Conservation (phyloP, 2,797 vertebrate genomes). For the Perodicticus potto region DNA sequence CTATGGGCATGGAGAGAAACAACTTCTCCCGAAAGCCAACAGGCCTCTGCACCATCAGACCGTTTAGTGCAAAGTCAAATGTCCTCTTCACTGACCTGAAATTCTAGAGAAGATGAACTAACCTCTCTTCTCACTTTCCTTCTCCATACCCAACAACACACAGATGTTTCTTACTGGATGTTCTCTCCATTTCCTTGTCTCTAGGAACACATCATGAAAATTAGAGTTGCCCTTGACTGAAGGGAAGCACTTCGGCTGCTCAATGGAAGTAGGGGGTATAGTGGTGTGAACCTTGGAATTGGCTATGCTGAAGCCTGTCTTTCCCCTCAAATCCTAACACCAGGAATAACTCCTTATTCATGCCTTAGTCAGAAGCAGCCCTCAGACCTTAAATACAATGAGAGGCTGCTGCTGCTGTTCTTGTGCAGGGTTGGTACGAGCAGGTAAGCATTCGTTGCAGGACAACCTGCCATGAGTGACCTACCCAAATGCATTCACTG, state of each 20-base stretch:
- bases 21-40: background rate
- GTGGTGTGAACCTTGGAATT: background rate
- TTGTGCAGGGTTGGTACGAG: background rate
- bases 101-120: background rate
- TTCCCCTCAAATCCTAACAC: background rate
- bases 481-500: background rate
- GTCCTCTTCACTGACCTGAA: background rate
- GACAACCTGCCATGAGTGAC: background rate
- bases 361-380: background rate
- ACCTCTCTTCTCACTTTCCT: background rate
- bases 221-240: background rate
- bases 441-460: background rate
- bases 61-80: background rate
- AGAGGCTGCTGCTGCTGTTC: background rate
- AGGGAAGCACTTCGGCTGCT: background rate
- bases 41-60: background rate
- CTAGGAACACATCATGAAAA: background rate
- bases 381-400: background rate
- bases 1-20: background rate
- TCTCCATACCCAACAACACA: background rate
- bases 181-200: background rate
- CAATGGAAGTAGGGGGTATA: background rate
- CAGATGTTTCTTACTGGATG: background rate
- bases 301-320: background rate
- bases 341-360: background rate